A percentile compares a stretch with the other conserved stretches of the same genome.
Conservation (phyloP, 2,113 vertebrate species). For the Pygoscelis antarcticus region DNA sequence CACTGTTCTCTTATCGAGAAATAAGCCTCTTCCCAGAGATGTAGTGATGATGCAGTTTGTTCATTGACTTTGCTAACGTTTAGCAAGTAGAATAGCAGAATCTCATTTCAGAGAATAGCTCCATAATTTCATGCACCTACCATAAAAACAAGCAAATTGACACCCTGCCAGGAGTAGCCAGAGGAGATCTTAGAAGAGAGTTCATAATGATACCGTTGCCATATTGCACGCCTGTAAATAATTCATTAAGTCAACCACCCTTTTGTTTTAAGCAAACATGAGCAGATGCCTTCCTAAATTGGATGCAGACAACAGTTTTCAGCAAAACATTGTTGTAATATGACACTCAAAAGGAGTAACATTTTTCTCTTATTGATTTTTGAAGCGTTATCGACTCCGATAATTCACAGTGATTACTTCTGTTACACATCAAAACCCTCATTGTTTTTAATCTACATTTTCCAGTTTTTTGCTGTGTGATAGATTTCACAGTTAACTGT, state of each 20-base stretch:
- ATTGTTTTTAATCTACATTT: constrained; percentile 16
- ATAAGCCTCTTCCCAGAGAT: not conserved
- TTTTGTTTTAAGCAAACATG: constrained; percentile 83
- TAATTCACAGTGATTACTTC: constrained; percentile 64
- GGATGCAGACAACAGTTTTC: constrained; percentile 71
- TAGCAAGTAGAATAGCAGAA: constrained; percentile 35
- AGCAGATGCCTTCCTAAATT: constrained; percentile 81
- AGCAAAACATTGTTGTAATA: constrained; percentile 74
- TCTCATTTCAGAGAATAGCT: constrained; percentile 67
- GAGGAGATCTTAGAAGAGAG: constrained; percentile 77
- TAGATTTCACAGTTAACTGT: constrained; percentile 33
- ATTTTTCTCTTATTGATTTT: constrained; percentile 73
- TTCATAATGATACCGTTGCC: constrained; percentile 76
- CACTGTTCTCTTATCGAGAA: not conserved
- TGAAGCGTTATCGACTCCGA: not conserved
- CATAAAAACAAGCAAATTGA: constrained; percentile 82
- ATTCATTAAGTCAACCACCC: constrained; percentile 82
- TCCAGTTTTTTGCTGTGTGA: constrained; percentile 4
- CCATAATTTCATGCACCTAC: constrained; percentile 72
- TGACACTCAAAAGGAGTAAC: constrained; percentile 70
- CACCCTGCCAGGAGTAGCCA: constrained; percentile 80
- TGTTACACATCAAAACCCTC: constrained; percentile 43
- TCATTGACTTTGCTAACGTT: constrained; percentile 13
- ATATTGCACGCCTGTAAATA: constrained; percentile 81
- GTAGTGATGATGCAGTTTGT: not conserved